Evolutionary conservation across 2,797 vertebrate species (phyloP).

Genomic region (Sternarchorhynchus goeldii): DNA sequence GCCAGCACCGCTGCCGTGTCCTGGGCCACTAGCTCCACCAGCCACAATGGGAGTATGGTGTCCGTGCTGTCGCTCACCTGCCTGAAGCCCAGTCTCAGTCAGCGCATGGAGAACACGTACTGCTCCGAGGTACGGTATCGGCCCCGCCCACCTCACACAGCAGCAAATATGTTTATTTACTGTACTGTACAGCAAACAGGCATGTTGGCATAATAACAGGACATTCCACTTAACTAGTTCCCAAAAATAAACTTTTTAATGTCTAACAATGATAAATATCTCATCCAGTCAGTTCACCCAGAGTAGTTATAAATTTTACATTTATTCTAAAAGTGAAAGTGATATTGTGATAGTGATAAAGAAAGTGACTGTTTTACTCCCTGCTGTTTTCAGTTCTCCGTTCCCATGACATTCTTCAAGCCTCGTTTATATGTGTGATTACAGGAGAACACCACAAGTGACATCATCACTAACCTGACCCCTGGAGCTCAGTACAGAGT

Average conservation of each 20-base stretch:
- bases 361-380: background rate
- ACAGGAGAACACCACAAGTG: constrained; percentile 90
- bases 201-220: too few relatives aligned
- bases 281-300: too few relatives aligned
- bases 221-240: too few relatives aligned
- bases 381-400: background rate
- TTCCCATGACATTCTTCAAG: background rate
- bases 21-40: constrained; percentile 79
- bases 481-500: constrained; percentile 93
- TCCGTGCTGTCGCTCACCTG: constrained; percentile 91
- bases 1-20: constrained; percentile 84
- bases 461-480: constrained; percentile 85
- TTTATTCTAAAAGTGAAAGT: too few relatives aligned
- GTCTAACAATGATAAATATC: too few relatives aligned
- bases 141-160: too few relatives aligned
- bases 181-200: too few relatives aligned
- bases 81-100: constrained; percentile 85
- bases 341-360: too few relatives aligned
- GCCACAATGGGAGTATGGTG: constrained; percentile 79
- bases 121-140: too few relatives aligned
- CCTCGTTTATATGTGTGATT: constrained; percentile 2
- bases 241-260: too few relatives aligned
- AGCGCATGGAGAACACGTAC: constrained; percentile 89
- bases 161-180: too few relatives aligned
- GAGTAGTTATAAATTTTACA: too few relatives aligned